These are phyloP conservation scores for Enteromius thamalakanensis DNA, from an alignment of 2,797 vertebrate species.

Conservation along the genomic window DNA sequence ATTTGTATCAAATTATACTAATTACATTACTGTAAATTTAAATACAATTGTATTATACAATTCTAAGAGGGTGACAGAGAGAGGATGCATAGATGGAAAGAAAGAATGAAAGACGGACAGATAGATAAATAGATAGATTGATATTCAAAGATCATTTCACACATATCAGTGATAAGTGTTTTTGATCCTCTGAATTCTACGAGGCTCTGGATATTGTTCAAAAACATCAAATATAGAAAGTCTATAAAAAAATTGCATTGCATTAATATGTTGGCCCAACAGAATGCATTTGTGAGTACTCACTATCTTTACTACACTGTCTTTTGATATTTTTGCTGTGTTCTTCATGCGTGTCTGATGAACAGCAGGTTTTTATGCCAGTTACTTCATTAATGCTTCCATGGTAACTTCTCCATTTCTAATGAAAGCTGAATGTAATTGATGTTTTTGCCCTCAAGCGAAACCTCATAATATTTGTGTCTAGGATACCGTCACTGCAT, in stretches of 20 bases:
- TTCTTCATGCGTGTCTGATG: background rate
- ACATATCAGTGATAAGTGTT: background rate
- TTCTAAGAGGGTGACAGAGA: background rate
- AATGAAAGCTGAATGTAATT: slow-evolving; percentile 12
- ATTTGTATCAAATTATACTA: background rate
- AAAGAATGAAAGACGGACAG: too few relatives aligned
- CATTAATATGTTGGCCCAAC: background rate
- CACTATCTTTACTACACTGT: background rate
- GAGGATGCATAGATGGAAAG: background rate
- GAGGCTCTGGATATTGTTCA: background rate
- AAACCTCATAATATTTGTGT: slow-evolving; percentile 2
- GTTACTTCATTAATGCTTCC: slow-evolving; percentile 4
- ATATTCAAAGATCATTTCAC: background rate
- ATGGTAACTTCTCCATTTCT: slow-evolving; percentile 10
- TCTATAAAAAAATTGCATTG: background rate
- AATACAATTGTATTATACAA: background rate
- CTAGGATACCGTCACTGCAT: background rate
- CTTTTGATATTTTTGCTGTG: background rate
- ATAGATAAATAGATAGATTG: too few relatives aligned
- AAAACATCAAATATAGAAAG: background rate
- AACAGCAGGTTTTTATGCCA: background rate
- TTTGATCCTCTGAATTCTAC: background rate
- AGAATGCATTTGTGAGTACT: background rate
- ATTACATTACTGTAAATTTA: background rate
- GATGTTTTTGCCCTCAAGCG: background rate